Evolutionary conservation across 2,888 invertebrate species (phyloP).

Genomic region (Baronia brevicornis): DNA sequence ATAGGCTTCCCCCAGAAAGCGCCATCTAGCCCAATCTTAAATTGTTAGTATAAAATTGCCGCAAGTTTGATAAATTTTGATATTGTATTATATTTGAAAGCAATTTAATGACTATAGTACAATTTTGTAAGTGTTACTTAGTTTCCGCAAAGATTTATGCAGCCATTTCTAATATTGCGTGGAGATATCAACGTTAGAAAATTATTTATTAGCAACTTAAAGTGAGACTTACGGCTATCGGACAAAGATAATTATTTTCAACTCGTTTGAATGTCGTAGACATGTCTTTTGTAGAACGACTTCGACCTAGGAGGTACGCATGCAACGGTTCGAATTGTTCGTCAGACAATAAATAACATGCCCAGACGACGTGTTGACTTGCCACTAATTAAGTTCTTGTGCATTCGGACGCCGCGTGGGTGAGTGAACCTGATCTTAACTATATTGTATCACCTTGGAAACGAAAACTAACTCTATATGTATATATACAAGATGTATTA

Average conservation of each 20-base stretch:
- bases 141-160: slow-evolving; percentile 6
- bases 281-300: slow-evolving; percentile 41
- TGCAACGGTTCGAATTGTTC: slow-evolving; percentile 55
- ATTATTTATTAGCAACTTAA: slow-evolving; percentile 7
- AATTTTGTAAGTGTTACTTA: no score
- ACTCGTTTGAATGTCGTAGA: slow-evolving; percentile 21
- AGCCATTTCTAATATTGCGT: slow-evolving; percentile 5
- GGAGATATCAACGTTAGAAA: slow-evolving; percentile 8
- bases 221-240: slow-evolving; percentile 10
- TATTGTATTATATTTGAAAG: no score
- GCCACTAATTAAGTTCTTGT: slow-evolving; percentile 71
- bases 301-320: slow-evolving; percentile 42
- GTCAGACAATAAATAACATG: slow-evolving; percentile 61
- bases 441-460: slow-evolving; percentile 30
- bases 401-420: slow-evolving; percentile 52
- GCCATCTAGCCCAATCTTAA: no score
- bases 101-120: no score
- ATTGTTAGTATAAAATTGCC: no score
- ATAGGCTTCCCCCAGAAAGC: no score
- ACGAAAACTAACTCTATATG: slow-evolving; percentile 29
- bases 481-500: slow-evolving; percentile 18
- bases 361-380: slow-evolving; percentile 46
- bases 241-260: slow-evolving; percentile 17
- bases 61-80: no score
- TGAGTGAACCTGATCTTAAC: slow-evolving; percentile 28